Percentiles rank a stretch among this genome's conserved stretches.
Conservation (phyloP, 1,140 invertebrate genomes). For the Catajapyx aquilonaris region DNA sequence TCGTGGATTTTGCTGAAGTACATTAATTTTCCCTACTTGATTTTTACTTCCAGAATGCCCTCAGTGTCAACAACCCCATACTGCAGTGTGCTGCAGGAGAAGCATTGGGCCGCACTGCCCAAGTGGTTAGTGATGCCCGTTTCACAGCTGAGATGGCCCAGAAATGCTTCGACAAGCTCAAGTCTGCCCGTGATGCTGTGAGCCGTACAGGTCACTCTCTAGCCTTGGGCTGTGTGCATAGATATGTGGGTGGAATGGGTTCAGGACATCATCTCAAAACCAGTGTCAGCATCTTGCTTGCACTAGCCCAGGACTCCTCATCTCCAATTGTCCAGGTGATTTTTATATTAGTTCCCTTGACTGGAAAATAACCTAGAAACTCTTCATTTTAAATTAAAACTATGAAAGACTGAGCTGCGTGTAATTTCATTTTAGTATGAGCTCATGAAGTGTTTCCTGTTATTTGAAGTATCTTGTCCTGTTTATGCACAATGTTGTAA, state of each 20-base stretch:
- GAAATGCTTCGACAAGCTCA: slow-evolving; percentile 72
- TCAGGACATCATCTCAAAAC: slow-evolving; percentile 81
- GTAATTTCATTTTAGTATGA: too few relatives aligned
- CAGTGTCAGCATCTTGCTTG: slow-evolving; percentile 79
- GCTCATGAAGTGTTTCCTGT: too few relatives aligned
- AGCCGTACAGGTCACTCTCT: slow-evolving; percentile 79
- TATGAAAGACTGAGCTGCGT: background rate
- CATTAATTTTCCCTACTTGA: background rate
- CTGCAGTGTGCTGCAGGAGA: slow-evolving; percentile 73
- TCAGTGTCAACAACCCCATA: slow-evolving; percentile 65
- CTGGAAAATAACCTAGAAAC: too few relatives aligned
- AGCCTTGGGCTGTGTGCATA: slow-evolving; percentile 76
- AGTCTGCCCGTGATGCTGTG: slow-evolving; percentile 67
- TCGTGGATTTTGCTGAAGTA: too few relatives aligned
- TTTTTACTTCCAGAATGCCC: slow-evolving; percentile 31
- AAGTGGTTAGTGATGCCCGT: slow-evolving; percentile 60
- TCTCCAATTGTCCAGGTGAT: slow-evolving; percentile 71
- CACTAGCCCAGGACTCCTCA: slow-evolving; percentile 78
- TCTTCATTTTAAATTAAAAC: slow-evolving; percentile 1
- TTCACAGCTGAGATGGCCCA: slow-evolving; percentile 82
- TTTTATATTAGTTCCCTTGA: slow-evolving; percentile 8
- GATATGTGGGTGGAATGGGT: slow-evolving; percentile 75
- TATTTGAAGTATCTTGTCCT: too few relatives aligned
- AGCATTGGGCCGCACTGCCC: slow-evolving; percentile 69
- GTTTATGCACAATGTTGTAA: too few relatives aligned